phyloP scores from a whole-genome alignment of 2,113 vertebrate genomes.

The Cheilinus undulatus region DNA sequence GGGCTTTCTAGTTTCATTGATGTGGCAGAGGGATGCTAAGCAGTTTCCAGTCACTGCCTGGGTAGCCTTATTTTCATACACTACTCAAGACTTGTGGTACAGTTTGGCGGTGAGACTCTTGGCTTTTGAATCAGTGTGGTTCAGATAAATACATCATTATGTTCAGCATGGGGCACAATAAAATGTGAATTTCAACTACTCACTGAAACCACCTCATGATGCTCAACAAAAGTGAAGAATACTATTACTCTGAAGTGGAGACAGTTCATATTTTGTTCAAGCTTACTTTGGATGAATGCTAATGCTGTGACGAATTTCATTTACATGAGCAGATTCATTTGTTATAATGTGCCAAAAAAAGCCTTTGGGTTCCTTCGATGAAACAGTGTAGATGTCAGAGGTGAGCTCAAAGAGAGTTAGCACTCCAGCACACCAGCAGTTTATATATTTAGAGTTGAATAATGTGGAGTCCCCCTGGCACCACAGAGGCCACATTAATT shows the following conservation, averaged over 20 bases:
- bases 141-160: slow-evolving; percentile 81
- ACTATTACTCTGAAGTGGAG: slow-evolving; percentile 7
- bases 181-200: slow-evolving; percentile 55
- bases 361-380: slow-evolving; percentile 54
- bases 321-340: slow-evolving; percentile 76
- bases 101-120: slow-evolving; percentile 52
- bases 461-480: slow-evolving; percentile 77
- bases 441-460: slow-evolving; percentile 79
- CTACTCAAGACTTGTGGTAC: slow-evolving; percentile 53
- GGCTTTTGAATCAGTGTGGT: slow-evolving; percentile 73
- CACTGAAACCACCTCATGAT: slow-evolving; percentile 1
- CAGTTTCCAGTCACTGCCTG: slow-evolving; percentile 69
- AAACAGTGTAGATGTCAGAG: slow-evolving; percentile 65
- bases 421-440: slow-evolving; percentile 46
- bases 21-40: slow-evolving; percentile 70
- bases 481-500: slow-evolving; percentile 78
- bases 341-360: slow-evolving; percentile 68
- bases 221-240: slow-evolving; percentile 39
- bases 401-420: slow-evolving; percentile 62
- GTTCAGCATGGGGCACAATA: slow-evolving; percentile 81
- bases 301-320: slow-evolving; percentile 34
- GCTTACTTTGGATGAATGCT: slow-evolving; percentile 28
- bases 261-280: not conserved
- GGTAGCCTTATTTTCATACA: slow-evolving; percentile 71
- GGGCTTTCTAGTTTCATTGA: slow-evolving; percentile 69